These are phyloP conservation scores for Ficedula albicollis DNA, from an alignment of 2,797 vertebrate genomes.

Conservation along the genomic window DNA sequence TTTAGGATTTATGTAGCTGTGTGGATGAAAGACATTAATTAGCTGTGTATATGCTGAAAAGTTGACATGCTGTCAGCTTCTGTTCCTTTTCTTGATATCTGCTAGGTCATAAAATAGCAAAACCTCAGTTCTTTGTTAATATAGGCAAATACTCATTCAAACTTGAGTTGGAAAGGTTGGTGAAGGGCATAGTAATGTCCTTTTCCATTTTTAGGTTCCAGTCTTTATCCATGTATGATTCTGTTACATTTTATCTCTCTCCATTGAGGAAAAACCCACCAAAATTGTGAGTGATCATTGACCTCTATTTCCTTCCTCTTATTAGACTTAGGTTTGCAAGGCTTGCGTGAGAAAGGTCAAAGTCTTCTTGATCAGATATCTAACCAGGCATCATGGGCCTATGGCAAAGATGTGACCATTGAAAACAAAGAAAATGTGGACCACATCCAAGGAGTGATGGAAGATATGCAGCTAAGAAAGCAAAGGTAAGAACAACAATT, in stretches of 20 bases:
- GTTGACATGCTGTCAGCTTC: not conserved
- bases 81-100: not conserved
- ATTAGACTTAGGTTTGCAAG: conserved; percentile 88
- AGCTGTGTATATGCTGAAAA: not conserved
- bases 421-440: conserved; percentile 94
- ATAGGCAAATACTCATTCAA: not conserved
- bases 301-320: not conserved
- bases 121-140: not conserved
- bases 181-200: not conserved
- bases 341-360: conserved; percentile 92
- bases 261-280: not conserved
- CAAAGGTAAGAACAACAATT: conserved; percentile 79
- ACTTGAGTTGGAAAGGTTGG: not conserved
- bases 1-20: not conserved
- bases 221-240: not conserved
- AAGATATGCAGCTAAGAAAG: conserved; percentile 98
- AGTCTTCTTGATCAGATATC: conserved; percentile 93
- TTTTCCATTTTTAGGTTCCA: not conserved
- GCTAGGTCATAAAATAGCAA: not conserved
- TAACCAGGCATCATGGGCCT: conserved; percentile 89
- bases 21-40: not conserved
- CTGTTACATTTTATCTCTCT: not conserved
- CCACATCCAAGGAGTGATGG: conserved; percentile 95
- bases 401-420: conserved; percentile 87
- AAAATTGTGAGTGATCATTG: not conserved